A percentile compares a stretch with the other conserved stretches of the same genome.
These are phyloP conservation scores for Rallus crepitans DNA, from an alignment of 2,797 vertebrate species.

Conservation along the genomic window DNA sequence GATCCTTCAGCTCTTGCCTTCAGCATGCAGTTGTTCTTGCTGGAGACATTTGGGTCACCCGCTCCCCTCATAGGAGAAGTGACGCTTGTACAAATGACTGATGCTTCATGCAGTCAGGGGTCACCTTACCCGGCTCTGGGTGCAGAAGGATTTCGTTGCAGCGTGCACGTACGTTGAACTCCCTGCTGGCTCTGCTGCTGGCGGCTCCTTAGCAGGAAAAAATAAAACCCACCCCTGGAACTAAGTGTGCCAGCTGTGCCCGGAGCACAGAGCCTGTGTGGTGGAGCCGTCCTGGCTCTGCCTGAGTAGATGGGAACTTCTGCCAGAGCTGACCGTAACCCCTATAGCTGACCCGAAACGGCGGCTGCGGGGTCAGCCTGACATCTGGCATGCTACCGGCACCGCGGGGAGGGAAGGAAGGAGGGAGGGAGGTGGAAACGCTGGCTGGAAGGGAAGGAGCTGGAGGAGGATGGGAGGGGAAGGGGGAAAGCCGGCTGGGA, in stretches of 20 bases:
- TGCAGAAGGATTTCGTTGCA: not conserved
- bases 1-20: constrained; percentile 8
- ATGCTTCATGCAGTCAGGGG: not conserved
- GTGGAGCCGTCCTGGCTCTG: rapidly evolving
- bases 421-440: not conserved
- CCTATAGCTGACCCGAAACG: not conserved
- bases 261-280: not conserved
- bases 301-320: not conserved
- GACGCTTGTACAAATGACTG: not conserved
- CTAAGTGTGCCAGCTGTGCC: not conserved
- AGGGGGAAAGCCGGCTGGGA: not conserved
- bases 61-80: not conserved
- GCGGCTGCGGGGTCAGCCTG: constrained; percentile 22
- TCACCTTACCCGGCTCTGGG: not conserved
- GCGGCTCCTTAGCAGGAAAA: not conserved
- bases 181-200: not conserved
- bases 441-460: constrained; percentile 8
- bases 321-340: not conserved
- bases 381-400: constrained; percentile 48
- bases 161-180: not conserved
- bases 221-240: not conserved
- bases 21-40: not conserved
- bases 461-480: not conserved
- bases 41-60: not conserved
- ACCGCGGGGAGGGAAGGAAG: not conserved